Conservation (phyloP, 2,797 vertebrate genomes). For the Nasua narica region DNA sequence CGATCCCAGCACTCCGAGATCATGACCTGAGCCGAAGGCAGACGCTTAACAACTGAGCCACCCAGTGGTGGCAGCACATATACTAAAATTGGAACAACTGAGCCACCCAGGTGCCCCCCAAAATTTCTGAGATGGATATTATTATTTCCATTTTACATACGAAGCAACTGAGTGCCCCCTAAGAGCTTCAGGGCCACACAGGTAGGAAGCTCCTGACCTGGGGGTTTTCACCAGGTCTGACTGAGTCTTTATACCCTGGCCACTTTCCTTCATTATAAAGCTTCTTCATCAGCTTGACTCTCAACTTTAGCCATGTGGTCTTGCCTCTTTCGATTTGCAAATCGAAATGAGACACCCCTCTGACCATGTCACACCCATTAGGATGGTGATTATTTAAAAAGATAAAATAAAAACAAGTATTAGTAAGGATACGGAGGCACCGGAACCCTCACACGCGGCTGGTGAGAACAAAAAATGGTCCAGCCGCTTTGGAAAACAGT, state of each 20-base stretch:
- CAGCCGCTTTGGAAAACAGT: neutral
- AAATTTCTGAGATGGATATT: neutral
- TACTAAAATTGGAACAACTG: no score
- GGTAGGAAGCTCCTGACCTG: neutral
- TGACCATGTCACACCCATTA: neutral
- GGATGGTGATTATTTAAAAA: neutral
- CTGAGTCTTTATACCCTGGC: neutral
- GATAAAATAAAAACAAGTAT: neutral
- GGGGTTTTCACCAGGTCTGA: neutral
- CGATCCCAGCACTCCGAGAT: no score
- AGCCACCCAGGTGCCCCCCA: no score
- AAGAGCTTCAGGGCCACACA: neutral
- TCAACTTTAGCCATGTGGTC: neutral
- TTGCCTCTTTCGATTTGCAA: neutral
- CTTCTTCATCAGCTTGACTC: neutral
- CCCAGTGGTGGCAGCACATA: no score
- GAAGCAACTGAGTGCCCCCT: neutral
- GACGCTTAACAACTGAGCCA: no score
- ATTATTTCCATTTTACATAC: neutral
- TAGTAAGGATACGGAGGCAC: neutral
- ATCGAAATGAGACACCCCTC: slow-evolving; percentile 29
- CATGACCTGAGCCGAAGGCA: no score
- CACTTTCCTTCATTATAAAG: neutral
- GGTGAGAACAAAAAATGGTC: neutral
- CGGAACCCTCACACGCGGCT: neutral